These are phyloP conservation scores for Marcusenius ussheri DNA, from an alignment of 2,113 vertebrate species.

Conservation along the genomic window DNA sequence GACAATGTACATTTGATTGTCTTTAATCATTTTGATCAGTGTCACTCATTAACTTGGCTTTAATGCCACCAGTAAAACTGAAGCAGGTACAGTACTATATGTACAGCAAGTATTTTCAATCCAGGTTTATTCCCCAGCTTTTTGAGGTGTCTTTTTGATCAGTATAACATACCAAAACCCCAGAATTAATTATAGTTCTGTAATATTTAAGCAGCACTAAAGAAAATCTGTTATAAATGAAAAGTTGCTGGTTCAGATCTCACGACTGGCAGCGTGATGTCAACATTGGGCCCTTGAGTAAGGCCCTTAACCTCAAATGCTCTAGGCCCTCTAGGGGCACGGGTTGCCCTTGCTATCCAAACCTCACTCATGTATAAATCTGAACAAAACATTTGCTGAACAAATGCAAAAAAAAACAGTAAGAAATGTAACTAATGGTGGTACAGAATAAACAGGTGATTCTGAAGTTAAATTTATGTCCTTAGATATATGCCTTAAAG, in stretches of 20 bases:
- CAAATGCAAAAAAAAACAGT: not conserved
- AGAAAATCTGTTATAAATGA: not conserved
- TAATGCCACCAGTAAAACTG: not conserved
- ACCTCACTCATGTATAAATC: not conserved
- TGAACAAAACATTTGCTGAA: not conserved
- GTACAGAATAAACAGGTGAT: not conserved
- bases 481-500: not conserved
- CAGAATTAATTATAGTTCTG: not conserved
- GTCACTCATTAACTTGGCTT: not conserved
- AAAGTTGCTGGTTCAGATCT: not conserved
- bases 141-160: not conserved
- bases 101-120: not conserved
- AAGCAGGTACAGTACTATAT: not conserved
- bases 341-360: no score
- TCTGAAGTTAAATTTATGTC: not conserved
- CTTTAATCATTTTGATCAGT: not conserved
- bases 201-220: not conserved
- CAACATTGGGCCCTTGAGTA: not conserved
- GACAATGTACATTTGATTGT: not conserved
- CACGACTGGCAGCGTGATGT: not conserved
- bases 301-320: not conserved
- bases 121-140: not conserved
- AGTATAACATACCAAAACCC: not conserved
- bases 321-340: no score
- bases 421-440: not conserved